Evolutionary conservation across 2,797 vertebrate species (phyloP), one percentile per base, ranked within the genome.

Genomic region (Aplochiton taeniatus): DNA sequence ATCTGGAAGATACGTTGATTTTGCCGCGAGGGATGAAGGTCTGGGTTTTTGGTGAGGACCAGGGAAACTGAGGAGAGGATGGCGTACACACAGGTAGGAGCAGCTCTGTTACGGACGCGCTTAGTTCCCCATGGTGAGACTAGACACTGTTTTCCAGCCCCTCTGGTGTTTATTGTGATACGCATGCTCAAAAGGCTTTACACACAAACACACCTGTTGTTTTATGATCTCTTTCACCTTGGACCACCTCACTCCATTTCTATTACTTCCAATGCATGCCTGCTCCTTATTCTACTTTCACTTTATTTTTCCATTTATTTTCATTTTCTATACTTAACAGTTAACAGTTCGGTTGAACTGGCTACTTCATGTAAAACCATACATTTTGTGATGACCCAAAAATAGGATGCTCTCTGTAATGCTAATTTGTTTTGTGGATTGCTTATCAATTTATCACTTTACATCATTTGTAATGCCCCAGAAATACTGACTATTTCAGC

Each of bases 11-110:
- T 51, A 58, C 14, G 18, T 58, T 67, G 64, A 75, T 58, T 46
- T 72, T 18, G 82, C 73, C 76, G 84, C 74, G 82, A 80, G 83
- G 67, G 78, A 75, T 78, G 81, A 58, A 58, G 54, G 51, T 61
- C 55, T 56, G 66, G 66, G 72, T 65, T 56, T 72, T 58, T 64
- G 53, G 58, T 65, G 67, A 72, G 68, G 74, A 73, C 73, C 79
- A 60, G 61, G 66, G 77, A 76, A 79, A 73, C 69, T 85, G 77
- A 87, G 86, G 83, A 84, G 85, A 90, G 85, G 76, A 92, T 93
- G 92, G 91, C 87, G 82, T 91, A 91, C 72, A 89, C 89, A 84
- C 91, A 93, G 91, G 92, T 93, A 89, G 80, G 90, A 83, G 84
- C 61, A 17, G 42, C 65, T 46, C 19, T 43, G 53, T 48, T 46